Evolutionary conservation across 1,140 invertebrate genomes (phyloP).

Genomic region (Laodelphax striatellus): DNA sequence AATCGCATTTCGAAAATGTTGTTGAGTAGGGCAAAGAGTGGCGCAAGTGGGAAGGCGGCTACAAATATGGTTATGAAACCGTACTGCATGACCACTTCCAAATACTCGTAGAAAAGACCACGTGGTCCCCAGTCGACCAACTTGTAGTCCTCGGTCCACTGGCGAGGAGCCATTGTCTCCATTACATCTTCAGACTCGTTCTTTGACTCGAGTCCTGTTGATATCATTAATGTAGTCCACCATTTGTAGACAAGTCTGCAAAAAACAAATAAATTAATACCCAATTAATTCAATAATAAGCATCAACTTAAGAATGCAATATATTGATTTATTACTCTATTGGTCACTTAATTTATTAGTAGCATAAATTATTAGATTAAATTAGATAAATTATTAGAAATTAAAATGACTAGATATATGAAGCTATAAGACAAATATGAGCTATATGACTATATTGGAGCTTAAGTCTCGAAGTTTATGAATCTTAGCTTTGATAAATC

Average conservation of each 20-base stretch:
- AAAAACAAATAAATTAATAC: neutral
- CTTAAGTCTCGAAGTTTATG: no score
- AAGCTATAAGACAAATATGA: no score
- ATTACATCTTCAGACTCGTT: constrained; percentile 24
- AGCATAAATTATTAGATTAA: no score
- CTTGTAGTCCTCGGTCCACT: constrained; percentile 85
- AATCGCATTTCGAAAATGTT: constrained; percentile 83
- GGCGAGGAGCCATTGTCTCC: constrained; percentile 12
- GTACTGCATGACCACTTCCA: constrained; percentile 94
- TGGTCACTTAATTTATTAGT: no score
- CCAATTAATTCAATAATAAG: neutral
- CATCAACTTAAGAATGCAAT: no score
- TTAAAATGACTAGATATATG: no score
- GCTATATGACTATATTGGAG: no score
- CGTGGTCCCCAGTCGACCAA: constrained; percentile 78
- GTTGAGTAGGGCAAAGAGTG: constrained; percentile 77
- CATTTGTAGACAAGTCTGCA: constrained; percentile 51
- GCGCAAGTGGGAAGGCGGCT: constrained; percentile 78
- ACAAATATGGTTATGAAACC: constrained; percentile 87
- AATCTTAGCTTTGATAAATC: no score
- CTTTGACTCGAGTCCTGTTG: constrained; percentile 33
- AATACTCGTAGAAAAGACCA: constrained; percentile 90
- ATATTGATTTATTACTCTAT: no score
- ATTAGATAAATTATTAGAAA: no score
- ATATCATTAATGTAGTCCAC: constrained; percentile 52